These are phyloP conservation scores for Perca fluviatilis DNA, from an alignment of 2,113 vertebrate species.

Conservation along the genomic window DNA sequence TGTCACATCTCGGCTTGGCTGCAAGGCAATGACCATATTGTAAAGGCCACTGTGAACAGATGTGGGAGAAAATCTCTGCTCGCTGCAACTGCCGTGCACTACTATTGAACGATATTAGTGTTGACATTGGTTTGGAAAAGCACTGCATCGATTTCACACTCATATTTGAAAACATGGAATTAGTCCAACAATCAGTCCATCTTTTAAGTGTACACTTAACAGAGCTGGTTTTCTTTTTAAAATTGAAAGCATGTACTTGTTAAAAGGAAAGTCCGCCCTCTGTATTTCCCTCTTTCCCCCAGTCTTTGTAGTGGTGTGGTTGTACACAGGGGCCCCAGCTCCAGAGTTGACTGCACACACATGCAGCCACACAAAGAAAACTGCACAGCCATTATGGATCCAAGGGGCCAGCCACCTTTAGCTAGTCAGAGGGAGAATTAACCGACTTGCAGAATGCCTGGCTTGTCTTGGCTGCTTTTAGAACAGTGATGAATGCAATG, in stretches of 20 bases:
- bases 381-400: conserved; percentile 69
- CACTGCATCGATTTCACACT: conserved; percentile 39
- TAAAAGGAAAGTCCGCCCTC: conserved; percentile 57
- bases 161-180: conserved; percentile 40
- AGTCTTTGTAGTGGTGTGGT: conserved; percentile 70
- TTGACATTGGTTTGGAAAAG: conserved; percentile 31
- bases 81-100: not conserved
- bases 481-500: conserved; percentile 21
- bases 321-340: conserved; percentile 65
- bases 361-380: conserved; percentile 73
- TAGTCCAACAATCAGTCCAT: conserved; percentile 16
- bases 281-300: conserved; percentile 16
- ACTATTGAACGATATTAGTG: not conserved
- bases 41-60: conserved; percentile 40
- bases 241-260: conserved; percentile 42
- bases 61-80: conserved; percentile 12
- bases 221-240: conserved; percentile 44
- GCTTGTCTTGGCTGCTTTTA: conserved; percentile 40
- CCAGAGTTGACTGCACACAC: conserved; percentile 72
- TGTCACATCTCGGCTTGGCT: conserved; percentile 44
- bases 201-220: conserved; percentile 18
- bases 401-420: conserved; percentile 73
- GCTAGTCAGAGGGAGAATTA: conserved; percentile 64
- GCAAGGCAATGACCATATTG: conserved; percentile 37
- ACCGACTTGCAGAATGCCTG: conserved; percentile 43